Percentiles rank a stretch among this genome's conserved stretches.
These are phyloP conservation scores for Toxonevra muliebris DNA, from an alignment of 2,888 invertebrate species.

Conservation along the genomic window DNA sequence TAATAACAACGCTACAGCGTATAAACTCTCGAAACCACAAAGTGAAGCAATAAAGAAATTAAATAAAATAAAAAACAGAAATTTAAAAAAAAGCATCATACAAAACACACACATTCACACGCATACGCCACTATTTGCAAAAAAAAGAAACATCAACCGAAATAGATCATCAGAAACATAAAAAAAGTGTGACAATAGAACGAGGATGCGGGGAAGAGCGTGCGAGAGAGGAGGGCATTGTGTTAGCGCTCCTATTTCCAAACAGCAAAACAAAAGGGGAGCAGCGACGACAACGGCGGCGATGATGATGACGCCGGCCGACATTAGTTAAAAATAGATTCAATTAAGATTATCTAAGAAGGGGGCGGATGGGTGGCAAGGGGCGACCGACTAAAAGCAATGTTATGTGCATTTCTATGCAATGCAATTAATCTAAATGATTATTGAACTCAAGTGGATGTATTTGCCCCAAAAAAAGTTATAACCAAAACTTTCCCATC, in stretches of 20 bases:
- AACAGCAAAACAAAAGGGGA: conserved; percentile 1
- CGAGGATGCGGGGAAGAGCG: conserved; percentile 33
- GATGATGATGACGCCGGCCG: conserved; percentile 42
- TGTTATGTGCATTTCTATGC: background rate
- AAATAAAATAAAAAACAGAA: conserved; percentile 25
- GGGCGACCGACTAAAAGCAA: no score
- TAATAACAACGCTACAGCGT: background rate
- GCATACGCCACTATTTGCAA: background rate
- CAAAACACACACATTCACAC: conserved; percentile 1
- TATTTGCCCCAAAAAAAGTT: background rate
- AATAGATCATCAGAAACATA: conserved; percentile 50
- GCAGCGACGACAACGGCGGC: background rate
- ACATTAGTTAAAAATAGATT: conserved; percentile 52
- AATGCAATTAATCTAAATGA: background rate
- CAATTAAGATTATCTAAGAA: conserved; percentile 55
- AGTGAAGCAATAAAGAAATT: background rate
- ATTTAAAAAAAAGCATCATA: conserved; percentile 21
- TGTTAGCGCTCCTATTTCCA: conserved; percentile 6
- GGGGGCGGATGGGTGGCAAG: background rate
- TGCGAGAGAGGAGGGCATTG: conserved; percentile 26
- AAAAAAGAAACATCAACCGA: conserved; percentile 42
- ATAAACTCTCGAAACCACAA: conserved; percentile 6
- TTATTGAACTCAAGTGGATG: background rate
- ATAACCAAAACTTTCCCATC: no score
- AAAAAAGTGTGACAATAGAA: conserved; percentile 35